Conservation (phyloP, 2,113 vertebrate species). For the Halichoerus grypus region DNA sequence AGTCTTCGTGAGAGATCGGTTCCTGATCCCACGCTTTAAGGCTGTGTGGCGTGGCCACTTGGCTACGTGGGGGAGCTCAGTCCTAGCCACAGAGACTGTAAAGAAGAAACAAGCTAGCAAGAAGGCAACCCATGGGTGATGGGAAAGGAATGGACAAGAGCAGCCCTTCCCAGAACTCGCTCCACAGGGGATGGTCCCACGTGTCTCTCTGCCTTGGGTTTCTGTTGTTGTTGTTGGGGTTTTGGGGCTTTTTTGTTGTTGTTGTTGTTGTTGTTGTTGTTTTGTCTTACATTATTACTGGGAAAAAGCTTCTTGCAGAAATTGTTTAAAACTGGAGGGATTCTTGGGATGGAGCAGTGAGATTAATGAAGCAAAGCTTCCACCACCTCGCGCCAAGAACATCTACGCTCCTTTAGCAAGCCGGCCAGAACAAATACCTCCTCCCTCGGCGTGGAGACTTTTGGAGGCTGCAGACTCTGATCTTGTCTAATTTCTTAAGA, state of each 20-base stretch:
- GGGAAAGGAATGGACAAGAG: neutral
- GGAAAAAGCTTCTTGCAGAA: constrained; percentile 50
- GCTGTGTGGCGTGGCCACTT: neutral
- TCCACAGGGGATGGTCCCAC: neutral
- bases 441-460: neutral
- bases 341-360: constrained; percentile 54
- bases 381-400: constrained; percentile 29
- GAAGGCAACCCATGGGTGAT: neutral
- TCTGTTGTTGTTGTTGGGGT: neutral
- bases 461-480: neutral
- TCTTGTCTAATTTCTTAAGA: neutral
- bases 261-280: no score
- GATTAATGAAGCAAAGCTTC: constrained; percentile 57
- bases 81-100: neutral
- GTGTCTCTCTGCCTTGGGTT: neutral
- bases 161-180: neutral
- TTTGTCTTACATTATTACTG: constrained; percentile 1
- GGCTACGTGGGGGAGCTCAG: neutral
- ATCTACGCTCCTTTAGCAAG: neutral
- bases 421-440: constrained; percentile 40
- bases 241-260: no score
- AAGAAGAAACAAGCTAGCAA: neutral
- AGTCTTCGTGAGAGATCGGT: neutral
- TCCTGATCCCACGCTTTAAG: neutral
- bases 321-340: constrained; percentile 54